Percentiles rank a stretch among this genome's conserved stretches.
phyloP scores from a whole-genome alignment of 2,797 vertebrate genomes.

The Cyclopterus lumpus region DNA sequence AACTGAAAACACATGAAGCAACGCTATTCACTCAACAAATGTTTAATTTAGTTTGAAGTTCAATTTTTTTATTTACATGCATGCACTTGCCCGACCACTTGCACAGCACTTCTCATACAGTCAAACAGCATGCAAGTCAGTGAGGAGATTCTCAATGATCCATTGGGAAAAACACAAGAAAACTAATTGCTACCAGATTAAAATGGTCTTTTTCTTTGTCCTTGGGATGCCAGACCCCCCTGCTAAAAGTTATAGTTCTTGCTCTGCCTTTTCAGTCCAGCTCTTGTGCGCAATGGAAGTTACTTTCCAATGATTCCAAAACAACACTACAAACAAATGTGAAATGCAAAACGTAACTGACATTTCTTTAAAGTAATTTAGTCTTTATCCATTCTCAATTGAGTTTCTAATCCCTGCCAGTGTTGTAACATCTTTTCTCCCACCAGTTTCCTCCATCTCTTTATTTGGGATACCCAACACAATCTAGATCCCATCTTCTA shows the following conservation, averaged over 20 bases:
- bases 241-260: not conserved
- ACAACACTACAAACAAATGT: slow-evolving; percentile 8
- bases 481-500: not conserved
- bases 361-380: not conserved
- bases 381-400: not conserved
- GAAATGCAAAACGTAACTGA: not conserved
- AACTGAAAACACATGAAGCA: not conserved
- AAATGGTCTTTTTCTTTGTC: not conserved
- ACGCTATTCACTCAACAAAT: slow-evolving; percentile 1
- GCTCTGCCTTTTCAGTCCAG: not conserved
- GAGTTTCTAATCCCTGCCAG: not conserved
- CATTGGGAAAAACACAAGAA: slow-evolving; percentile 1
- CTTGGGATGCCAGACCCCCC: not conserved
- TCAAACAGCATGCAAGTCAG: slow-evolving; percentile 7
- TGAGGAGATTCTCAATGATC: not conserved
- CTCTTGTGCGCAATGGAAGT: not conserved
- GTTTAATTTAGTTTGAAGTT: not conserved
- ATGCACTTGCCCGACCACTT: not conserved
- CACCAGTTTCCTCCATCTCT: not conserved
- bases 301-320: slow-evolving; percentile 1
- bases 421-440: not conserved
- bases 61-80: not conserved
- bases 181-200: not conserved
- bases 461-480: not conserved
- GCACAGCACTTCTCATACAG: not conserved